Evolutionary conservation across 2,888 invertebrate genomes (phyloP), one percentile per base, ranked within the genome.

Genomic region (Rhodophaea formosa): DNA sequence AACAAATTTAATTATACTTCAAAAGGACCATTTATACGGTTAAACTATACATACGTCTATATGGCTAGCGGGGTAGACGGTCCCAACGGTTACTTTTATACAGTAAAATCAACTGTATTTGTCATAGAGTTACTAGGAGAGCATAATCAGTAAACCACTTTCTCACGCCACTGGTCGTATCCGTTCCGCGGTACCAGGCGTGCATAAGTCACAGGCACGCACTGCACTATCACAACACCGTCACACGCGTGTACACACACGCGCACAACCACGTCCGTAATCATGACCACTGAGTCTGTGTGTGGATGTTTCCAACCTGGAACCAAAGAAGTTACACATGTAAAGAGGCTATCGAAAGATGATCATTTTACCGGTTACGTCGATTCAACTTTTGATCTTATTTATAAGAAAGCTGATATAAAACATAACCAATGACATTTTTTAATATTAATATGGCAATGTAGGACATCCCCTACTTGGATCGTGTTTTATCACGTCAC

Each of bases 221-320:
- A 23, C 23, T 39, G 39, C 46, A 46, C 46, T 51, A 51, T 35
- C 32, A 51, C 45, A 45, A 16, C 39, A 39, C 17, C 17, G 44
- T 44, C 8, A 8, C 45, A 46, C 43, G 10, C 51, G 32, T 3
- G 29, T 17, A 17, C 45, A 46, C 43, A 8, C 51, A 42, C 3
- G 32, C 14, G 15, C 60, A 49, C 32, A 54, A 57, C 53, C 49
- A 45, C 32, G 42, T 59, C 35, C 49, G 12, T 49, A 8, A 32
- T 49, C 49, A 32, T 49, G 49, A 30, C 30, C 14, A 49, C 7
- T 49, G 30, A 49, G 49, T 49, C 49, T 49, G 30, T 29, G 23
- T 47, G 47, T 47, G 47, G 15, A n/a, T 7, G n/a, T 5, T 30
- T 23, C 29, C 15, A 32, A 49, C 49, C 49, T 49, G 49, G 14